Evolutionary conservation across 1,140 invertebrate genomes (phyloP), one percentile per base, ranked within the genome.

Genomic region (Drosophila rufa): DNA sequence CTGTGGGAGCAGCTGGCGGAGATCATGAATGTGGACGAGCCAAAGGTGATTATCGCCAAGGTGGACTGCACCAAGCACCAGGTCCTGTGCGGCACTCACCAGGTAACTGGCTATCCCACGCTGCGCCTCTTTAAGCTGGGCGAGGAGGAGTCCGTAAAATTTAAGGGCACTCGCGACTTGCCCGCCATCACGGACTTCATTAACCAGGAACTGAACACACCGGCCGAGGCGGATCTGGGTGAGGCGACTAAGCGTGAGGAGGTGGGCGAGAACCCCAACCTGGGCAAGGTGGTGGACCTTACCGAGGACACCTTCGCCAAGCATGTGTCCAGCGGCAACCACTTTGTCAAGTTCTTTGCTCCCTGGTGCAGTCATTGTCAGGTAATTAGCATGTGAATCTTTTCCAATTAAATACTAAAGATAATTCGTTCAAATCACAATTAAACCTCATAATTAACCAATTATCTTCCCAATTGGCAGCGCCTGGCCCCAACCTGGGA

Each of bases 291-390:
- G 11, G 92, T 95, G 8, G 95, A 96, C 73, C 93, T 97, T 19
- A 96, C 95, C 12, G 96, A 96, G 77, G 94, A 96, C 0, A 96
- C 93, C 14, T 97, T 97, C 82, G 93, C 95, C 51, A 93, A 95
- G 40, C 94, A 95, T 75, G 93, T 97, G 1, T 93, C 94, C 25
- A 92, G 82, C 19, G 97, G 96, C 64, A 94, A 95, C 74, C 95
- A 97, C 92, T 98, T 98, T 93, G 94, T 98, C 36, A 97, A 97
- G 82, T 97, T 97, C 93, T 97, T 96, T 93, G 96, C 96, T 17
- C 96, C 97, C 0, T 97, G 97, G 97, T 97, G 97, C 93, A 96
- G 96, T 19, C 96, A 97, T 92, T 97, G 97, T 86, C 96, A 96
- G 93, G 95, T 95, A 85, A 47, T 22, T 17, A 19, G 12, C n/a